A percentile compares a stretch with the other conserved stretches of the same genome.
Conservation (phyloP, 1,140 invertebrate species). For the Penaeus indicus region DNA sequence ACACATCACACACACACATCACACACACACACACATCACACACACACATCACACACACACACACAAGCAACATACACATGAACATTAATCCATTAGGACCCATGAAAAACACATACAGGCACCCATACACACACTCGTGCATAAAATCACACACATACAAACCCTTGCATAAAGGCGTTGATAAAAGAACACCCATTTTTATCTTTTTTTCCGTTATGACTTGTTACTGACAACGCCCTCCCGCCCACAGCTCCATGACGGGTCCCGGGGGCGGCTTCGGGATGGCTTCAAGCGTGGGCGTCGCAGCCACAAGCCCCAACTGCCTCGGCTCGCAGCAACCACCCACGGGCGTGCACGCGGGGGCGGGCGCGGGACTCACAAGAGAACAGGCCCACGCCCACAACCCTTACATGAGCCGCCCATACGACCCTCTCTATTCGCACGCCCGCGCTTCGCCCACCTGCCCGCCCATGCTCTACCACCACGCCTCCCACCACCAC, state of each 20-base stretch:
- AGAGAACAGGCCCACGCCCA: conserved; percentile 53
- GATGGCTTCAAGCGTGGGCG: conserved; percentile 44
- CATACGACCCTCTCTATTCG: conserved; percentile 58
- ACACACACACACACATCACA: no score
- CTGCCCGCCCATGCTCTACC: conserved; percentile 58
- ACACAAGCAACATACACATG: no score
- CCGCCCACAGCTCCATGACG: conserved; percentile 28
- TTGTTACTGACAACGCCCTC: not conserved
- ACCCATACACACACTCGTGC: no score
- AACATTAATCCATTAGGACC: no score
- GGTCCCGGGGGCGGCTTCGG: conserved; percentile 44
- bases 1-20: no score
- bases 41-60: no score
- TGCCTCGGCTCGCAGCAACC: conserved; percentile 42
- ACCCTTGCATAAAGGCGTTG: no score
- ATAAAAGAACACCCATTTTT: not conserved
- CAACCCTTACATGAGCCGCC: conserved; percentile 60
- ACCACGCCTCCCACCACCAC: conserved; percentile 51
- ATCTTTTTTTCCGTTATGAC: not conserved
- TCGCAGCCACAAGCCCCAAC: conserved; percentile 45
- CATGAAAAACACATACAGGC: no score
- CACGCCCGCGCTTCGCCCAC: conserved; percentile 60
- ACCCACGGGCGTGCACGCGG: not conserved
- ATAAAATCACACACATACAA: no score
- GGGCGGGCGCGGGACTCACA: conserved; percentile 16